These are phyloP conservation scores for Caenorhabditis afra DNA, from an alignment of 2,888 invertebrate species.

Conservation along the genomic window DNA sequence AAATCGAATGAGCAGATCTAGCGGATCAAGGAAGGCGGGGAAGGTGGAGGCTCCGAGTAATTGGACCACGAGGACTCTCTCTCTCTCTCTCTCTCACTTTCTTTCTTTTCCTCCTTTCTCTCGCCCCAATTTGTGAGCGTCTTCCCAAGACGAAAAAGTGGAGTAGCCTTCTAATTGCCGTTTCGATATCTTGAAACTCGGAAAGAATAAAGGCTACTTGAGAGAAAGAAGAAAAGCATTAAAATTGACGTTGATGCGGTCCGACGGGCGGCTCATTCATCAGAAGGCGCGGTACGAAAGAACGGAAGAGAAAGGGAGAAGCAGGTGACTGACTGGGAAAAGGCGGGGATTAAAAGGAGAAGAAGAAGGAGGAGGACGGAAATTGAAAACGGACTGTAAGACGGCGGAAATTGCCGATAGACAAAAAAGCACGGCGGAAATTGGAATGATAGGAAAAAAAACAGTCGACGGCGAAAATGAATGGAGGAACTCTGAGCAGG, in stretches of 20 bases:
- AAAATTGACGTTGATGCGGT: constrained; percentile 28
- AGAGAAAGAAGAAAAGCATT: background rate
- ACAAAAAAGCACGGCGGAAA: constrained; percentile 1
- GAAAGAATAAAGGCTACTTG: background rate
- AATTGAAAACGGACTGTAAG: background rate
- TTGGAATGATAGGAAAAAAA: constrained; percentile 6
- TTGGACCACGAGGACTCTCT: constrained; percentile 3
- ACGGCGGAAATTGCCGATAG: background rate
- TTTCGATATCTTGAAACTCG: background rate
- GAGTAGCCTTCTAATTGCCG: constrained; percentile 4
- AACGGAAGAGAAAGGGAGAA: background rate
- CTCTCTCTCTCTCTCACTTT: no score
- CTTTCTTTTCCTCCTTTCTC: constrained; percentile 10
- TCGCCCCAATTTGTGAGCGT: constrained; percentile 7
- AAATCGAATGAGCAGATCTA: constrained; percentile 49
- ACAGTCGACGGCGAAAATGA: constrained; percentile 9
- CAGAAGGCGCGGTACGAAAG: background rate
- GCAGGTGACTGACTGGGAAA: background rate
- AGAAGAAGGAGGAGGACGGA: background rate
- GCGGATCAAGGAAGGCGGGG: constrained; percentile 24
- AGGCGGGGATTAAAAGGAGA: constrained; percentile 1
- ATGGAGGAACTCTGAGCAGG: background rate
- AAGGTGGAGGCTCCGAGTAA: constrained; percentile 35
- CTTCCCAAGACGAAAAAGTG: constrained; percentile 20
- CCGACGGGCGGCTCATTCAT: constrained; percentile 2